Conservation (phyloP, 2,113 vertebrate genomes). For the Ophiodon elongatus region DNA sequence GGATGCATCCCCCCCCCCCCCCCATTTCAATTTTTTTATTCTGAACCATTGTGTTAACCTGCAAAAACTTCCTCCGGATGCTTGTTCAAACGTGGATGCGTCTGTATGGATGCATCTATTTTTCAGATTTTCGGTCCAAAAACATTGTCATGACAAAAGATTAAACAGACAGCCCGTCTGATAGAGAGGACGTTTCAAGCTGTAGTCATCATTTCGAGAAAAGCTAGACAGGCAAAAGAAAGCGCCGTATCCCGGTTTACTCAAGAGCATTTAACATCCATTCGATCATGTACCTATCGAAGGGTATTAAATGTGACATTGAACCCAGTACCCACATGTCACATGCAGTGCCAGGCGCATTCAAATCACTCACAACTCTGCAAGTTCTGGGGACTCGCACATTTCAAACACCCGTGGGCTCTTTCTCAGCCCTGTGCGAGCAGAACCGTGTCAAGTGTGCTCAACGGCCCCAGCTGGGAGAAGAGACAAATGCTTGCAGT, state of each 20-base stretch:
- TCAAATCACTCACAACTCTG: conserved; percentile 35
- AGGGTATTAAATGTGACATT: conserved; percentile 32
- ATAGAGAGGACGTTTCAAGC: background rate
- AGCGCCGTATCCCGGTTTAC: background rate
- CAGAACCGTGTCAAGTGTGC: conserved; percentile 43
- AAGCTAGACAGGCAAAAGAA: background rate
- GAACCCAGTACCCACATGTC: conserved; percentile 6
- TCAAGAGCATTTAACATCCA: background rate
- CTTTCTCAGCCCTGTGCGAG: conserved; percentile 35
- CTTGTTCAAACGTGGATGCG: background rate
- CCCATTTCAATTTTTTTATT: no score
- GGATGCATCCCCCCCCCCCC: no score
- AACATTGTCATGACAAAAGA: background rate
- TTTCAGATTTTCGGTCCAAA: background rate
- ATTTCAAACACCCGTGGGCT: conserved; percentile 54
- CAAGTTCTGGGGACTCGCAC: conserved; percentile 23
- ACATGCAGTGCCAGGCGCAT: conserved; percentile 2
- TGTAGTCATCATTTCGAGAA: background rate
- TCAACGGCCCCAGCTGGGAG: conserved; percentile 44
- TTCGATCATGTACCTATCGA: background rate
- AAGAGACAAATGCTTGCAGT: conserved; percentile 42
- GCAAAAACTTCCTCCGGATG: background rate
- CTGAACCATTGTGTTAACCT: background rate
- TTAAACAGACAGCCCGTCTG: background rate
- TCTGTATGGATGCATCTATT: background rate